These are phyloP conservation scores for Poicephalus meyeri DNA, from an alignment of 2,113 vertebrate genomes.

Conservation along the genomic window DNA sequence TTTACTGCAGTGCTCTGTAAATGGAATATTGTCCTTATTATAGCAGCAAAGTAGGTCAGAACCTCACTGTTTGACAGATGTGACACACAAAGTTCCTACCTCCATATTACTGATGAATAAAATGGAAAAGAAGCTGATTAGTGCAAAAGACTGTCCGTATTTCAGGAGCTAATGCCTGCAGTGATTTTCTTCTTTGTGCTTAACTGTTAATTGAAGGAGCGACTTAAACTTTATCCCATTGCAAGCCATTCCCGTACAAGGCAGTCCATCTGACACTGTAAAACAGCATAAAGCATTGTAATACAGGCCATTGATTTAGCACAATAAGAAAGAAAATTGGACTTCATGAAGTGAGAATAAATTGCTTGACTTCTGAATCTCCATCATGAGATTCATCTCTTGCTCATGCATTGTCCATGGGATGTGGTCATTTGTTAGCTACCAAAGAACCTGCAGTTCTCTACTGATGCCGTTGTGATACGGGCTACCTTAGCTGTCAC, in stretches of 20 bases:
- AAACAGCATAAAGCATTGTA: not conserved
- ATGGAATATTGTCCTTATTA: not conserved
- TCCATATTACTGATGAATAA: slow-evolving; percentile 5
- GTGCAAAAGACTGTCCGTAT: not conserved
- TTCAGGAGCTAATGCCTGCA: slow-evolving; percentile 29
- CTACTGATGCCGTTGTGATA: not conserved
- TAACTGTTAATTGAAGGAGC: not conserved
- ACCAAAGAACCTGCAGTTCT: fast-evolving
- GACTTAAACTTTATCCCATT: not conserved
- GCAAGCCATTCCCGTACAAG: not conserved
- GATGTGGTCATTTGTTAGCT: not conserved
- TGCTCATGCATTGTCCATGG: fast-evolving
- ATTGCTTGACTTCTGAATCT: not conserved
- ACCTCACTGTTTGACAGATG: not conserved
- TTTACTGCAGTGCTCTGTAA: not conserved
- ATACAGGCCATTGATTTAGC: not conserved
- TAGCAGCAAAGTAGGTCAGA: slow-evolving; percentile 37
- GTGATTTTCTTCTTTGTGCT: slow-evolving; percentile 9
- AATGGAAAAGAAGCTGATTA: slow-evolving; percentile 7
- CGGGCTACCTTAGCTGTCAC: not conserved
- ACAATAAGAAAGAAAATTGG: not conserved
- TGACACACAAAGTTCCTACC: not conserved
- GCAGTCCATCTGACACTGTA: not conserved
- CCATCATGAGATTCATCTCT: not conserved
- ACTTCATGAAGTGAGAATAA: not conserved